Evolutionary conservation across 2,888 invertebrate genomes (phyloP).

Genomic region (Eupithecia vulgata): DNA sequence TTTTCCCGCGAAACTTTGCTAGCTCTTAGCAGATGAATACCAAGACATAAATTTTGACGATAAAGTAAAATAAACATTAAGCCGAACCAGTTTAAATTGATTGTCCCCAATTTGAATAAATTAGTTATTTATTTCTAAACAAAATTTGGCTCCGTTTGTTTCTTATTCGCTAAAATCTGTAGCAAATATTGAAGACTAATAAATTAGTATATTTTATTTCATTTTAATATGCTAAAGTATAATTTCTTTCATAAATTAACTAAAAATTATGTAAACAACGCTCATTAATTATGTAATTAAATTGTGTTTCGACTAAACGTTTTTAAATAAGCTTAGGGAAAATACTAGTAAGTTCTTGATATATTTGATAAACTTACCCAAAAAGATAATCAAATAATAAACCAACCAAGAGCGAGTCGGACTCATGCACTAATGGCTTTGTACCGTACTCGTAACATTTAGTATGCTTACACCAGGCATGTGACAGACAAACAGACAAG

Average conservation of each 20-base stretch:
- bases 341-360: constrained; percentile 20
- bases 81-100: constrained; percentile 53
- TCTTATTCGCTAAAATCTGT: constrained; percentile 24
- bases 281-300: constrained; percentile 16
- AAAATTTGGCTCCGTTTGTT: constrained; percentile 48
- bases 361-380: not conserved
- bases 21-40: constrained; percentile 28
- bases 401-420: not conserved
- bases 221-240: constrained; percentile 12
- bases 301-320: constrained; percentile 23
- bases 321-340: constrained; percentile 22
- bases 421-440: not conserved
- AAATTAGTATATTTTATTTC: constrained; percentile 39
- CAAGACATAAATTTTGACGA: constrained; percentile 28
- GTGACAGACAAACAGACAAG: not conserved
- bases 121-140: constrained; percentile 58
- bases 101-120: constrained; percentile 69
- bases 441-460: not conserved
- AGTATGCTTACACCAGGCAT: not conserved
- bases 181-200: constrained; percentile 26
- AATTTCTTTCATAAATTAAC: constrained; percentile 16
- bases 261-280: constrained; percentile 21
- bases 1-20: not conserved
- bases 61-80: constrained; percentile 50
- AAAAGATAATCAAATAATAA: not conserved